These are phyloP conservation scores for Bombus affinis DNA, from an alignment of 1,140 invertebrate species.

Conservation along the genomic window DNA sequence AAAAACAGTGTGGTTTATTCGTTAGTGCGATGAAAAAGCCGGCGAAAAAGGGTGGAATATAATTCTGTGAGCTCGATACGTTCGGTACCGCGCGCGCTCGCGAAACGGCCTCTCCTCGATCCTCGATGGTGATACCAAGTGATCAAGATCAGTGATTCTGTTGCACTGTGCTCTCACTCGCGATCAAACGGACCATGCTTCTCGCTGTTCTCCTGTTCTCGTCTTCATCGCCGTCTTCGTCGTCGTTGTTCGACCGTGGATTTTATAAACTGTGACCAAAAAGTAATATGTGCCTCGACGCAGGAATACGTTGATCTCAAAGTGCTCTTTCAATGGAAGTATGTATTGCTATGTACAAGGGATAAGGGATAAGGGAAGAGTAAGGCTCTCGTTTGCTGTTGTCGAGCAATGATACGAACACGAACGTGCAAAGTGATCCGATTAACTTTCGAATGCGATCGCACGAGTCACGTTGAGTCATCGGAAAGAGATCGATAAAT, in stretches of 20 bases:
- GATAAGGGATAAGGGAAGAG: background rate
- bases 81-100: background rate
- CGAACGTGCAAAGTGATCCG: constrained; percentile 13
- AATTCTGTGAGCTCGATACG: constrained; percentile 12
- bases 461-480: background rate
- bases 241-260: constrained; percentile 37
- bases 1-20: constrained; percentile 37
- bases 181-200: constrained; percentile 7
- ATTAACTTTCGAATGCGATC: constrained; percentile 13
- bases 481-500: constrained; percentile 20
- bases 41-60: constrained; percentile 29
- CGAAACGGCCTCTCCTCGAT: background rate
- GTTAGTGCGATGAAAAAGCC: constrained; percentile 13
- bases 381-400: background rate
- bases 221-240: constrained; percentile 29
- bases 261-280: constrained; percentile 54
- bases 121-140: constrained; percentile 58
- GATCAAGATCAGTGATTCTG: constrained; percentile 70
- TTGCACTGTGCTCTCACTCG: constrained; percentile 50
- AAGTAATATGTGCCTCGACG: constrained; percentile 40
- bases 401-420: background rate
- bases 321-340: constrained; percentile 48
- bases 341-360: background rate
- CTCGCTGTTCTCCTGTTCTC: constrained; percentile 8
- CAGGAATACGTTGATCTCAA: constrained; percentile 38